Base-by-base conservation (phyloP, 2,797 vertebrate genomes). In the Apogon talboti region DNA sequence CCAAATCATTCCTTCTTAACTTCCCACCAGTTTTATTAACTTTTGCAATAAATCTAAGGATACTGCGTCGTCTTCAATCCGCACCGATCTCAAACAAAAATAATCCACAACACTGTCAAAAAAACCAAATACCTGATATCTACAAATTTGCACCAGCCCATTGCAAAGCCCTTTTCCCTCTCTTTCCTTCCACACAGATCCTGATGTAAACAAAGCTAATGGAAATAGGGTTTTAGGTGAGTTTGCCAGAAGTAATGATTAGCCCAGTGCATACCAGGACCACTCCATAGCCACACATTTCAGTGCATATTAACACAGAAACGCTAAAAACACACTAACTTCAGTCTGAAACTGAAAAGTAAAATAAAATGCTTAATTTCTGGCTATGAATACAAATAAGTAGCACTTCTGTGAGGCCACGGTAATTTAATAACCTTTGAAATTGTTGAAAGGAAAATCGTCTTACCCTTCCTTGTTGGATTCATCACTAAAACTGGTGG, bases 401-500 rank as follows among this genome's bases (percentile, higher is more conserved):
- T 16, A 11, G 9, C 2, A 45, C 28, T 14, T 3, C 1, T 30
- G 2, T 21, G 18, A 51, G 7, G 46, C 7, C 28, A 9, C 19
- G 54, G 38, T 0, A 0, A 3, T 14, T 48, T 7, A 18, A n/a
- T 14, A 33, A 49, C 48, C 3, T n/a, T 24, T 2, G 0, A 52
- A 42, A 43, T 60, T 3, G 15, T 15, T 44, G 12, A 40, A 60
- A 6, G 62, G 62, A 58, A 28, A 50, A 45, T 38, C 0, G 24
- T 12, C 90, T 91, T 90, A 90, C 89, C 86, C 54, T 77, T 91
- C 59, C 21, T 83, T 61, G 66, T 48, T 7, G 48, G 38, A 57
- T 88, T 78, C 89, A 92, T 91, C 3, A 28, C 74, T 78, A 45
- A 56, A 77, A 43, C 55, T 53, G 35, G 8, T 18, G 3, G 4